Conservation (phyloP, 2,888 invertebrate species). For the Hypomecis punctinalis region DNA sequence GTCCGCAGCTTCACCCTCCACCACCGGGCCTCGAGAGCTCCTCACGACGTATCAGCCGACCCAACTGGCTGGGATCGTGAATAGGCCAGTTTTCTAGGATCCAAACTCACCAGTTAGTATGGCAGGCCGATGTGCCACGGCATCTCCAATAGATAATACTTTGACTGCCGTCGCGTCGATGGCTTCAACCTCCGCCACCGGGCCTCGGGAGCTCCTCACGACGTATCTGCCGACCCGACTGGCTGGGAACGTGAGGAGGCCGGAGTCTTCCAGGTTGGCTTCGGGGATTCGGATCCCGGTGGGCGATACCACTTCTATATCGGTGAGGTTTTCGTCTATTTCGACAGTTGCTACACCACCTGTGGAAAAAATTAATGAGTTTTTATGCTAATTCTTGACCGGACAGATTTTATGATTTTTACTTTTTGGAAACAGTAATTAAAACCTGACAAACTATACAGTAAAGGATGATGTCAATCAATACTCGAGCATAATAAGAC, state of each 20-base stretch:
- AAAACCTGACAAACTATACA: too few relatives aligned
- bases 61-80: too few relatives aligned
- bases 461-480: too few relatives aligned
- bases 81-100: too few relatives aligned
- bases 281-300: slow-evolving; percentile 87
- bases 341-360: slow-evolving; percentile 86
- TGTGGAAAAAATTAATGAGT: slow-evolving; percentile 40
- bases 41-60: too few relatives aligned
- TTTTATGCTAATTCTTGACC: neutral
- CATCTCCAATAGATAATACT: slow-evolving; percentile 90
- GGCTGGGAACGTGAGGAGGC: slow-evolving; percentile 91
- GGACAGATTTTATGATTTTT: too few relatives aligned
- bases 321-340: slow-evolving; percentile 85
- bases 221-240: slow-evolving; percentile 90
- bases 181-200: slow-evolving; percentile 87
- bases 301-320: slow-evolving; percentile 88
- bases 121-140: slow-evolving; percentile 92
- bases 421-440: too few relatives aligned
- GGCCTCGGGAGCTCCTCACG: slow-evolving; percentile 81
- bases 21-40: too few relatives aligned
- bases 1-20: too few relatives aligned
- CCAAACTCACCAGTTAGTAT: slow-evolving; percentile 87
- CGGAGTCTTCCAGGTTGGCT: slow-evolving; percentile 83
- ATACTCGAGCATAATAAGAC: too few relatives aligned
- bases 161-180: slow-evolving; percentile 91